Evolutionary conservation across 30 jellyfish, hydroid and myxozoan genomes (phyloP), one percentile per base, ranked within the genome.

Genomic region (Nemopilema nomurai): DNA sequence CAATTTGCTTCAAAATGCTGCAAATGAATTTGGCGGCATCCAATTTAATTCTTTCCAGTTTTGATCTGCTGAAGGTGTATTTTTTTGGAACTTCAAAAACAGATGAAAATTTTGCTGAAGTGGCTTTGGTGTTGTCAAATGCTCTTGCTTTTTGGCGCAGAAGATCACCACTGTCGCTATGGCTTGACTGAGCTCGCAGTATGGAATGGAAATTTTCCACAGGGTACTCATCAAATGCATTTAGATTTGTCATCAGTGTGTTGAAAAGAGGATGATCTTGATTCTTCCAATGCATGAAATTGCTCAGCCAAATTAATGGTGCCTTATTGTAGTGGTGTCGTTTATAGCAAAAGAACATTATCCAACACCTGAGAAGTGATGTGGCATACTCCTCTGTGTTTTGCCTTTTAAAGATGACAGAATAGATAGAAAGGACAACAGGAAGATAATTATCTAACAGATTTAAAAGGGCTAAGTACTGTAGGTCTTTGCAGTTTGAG

Each of bases 321-420:
- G 65, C 81, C 49, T 71, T 71, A 22, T 72, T 67, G 41, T 67
- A 67, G 33, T 78, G 88, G 27, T 57, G 88, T 53, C 88, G 63
- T 62, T 78, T 78, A 62, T 6, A 62, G 52, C 83, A 80, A 51
- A 78, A 78, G 79, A 78, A 78, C 80, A 78, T 78, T 30, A 51
- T 52, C 88, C 88, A 78, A 30, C 81, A 53, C 30, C 88, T 29
- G 24, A 78, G 66, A 8, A 78, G 49, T 18, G 80, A 16, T 18
- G 29, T 19, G 72, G 29, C 72, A 63, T 63, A 63, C 72, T 63
- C 57, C 57, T 41, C 57, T 41, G 51, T 17, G 76, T 23, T 28
- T 18, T 23, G 50, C 28, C 67, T 6, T 29, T 78, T 78, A 52
- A 78, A 78, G 26, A 66, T 29, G 31, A 76, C 25, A 71, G 67